phyloP scores from a whole-genome alignment of 1,140 invertebrate genomes.

The Anastrepha ludens region DNA sequence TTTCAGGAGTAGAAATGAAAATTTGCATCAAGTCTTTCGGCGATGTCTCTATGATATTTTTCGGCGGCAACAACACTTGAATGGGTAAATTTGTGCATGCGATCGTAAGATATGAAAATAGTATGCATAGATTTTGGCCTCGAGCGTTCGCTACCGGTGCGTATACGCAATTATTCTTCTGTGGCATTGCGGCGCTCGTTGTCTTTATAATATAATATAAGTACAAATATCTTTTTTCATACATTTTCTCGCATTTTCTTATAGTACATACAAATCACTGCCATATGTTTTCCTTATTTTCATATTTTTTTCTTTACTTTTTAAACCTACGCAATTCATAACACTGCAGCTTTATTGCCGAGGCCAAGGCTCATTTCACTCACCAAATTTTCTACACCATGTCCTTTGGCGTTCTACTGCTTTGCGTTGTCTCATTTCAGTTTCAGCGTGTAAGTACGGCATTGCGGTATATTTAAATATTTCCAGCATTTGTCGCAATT shows the following conservation, averaged over 20 bases:
- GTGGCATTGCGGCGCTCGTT: neutral
- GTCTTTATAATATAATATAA: no score
- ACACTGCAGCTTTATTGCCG: slow-evolving; percentile 36
- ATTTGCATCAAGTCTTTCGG: slow-evolving; percentile 53
- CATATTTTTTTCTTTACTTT: neutral
- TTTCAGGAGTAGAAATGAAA: neutral
- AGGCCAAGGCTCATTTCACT: slow-evolving; percentile 54
- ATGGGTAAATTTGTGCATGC: slow-evolving; percentile 28
- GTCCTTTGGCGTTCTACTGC: slow-evolving; percentile 49
- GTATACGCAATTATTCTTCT: neutral
- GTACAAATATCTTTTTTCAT: neutral
- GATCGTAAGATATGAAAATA: neutral
- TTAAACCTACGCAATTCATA: slow-evolving; percentile 12
- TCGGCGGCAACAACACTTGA: slow-evolving; percentile 19
- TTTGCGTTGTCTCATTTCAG: slow-evolving; percentile 53
- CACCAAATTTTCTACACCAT: slow-evolving; percentile 54
- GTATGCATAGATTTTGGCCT: neutral
- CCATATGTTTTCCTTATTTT: neutral
- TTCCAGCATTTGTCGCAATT: slow-evolving; percentile 32
- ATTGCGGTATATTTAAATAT: neutral
- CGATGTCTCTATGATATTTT: slow-evolving; percentile 31
- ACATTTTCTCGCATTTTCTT: neutral
- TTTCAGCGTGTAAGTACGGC: slow-evolving; percentile 29
- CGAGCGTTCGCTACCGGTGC: neutral
- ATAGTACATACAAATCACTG: neutral